Conservation (phyloP, 1,140 invertebrate genomes). For the Diorhabda elongata region DNA sequence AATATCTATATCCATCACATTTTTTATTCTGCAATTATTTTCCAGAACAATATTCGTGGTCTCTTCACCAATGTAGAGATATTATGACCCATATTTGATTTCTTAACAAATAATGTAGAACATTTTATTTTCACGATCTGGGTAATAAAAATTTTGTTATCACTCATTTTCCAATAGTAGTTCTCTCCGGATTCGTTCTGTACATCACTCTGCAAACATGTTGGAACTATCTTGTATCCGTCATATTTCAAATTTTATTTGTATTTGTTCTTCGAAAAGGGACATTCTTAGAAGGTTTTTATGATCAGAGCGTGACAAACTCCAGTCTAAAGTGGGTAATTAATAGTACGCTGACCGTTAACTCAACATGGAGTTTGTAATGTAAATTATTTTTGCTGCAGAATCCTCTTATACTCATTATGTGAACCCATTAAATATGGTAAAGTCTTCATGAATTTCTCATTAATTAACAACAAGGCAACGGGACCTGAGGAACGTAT, state of each 20-base stretch:
- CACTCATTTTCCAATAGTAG: too few relatives aligned
- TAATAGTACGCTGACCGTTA: neutral
- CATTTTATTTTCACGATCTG: too few relatives aligned
- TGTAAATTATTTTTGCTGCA: neutral
- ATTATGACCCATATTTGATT: too few relatives aligned
- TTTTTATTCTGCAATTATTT: too few relatives aligned
- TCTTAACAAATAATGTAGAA: too few relatives aligned
- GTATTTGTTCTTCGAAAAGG: constrained; percentile 2
- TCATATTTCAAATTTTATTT: neutral
- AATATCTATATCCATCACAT: too few relatives aligned
- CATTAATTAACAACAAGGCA: neutral
- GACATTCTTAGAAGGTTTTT: neutral
- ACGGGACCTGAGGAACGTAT: neutral
- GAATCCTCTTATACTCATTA: neutral
- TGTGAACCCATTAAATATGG: neutral
- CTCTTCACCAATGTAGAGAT: too few relatives aligned
- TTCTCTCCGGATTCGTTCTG: neutral
- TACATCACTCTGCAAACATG: neutral
- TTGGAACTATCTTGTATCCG: neutral
- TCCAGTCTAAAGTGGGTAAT: neutral
- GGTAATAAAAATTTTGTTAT: too few relatives aligned
- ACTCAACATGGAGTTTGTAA: neutral
- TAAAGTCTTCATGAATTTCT: neutral
- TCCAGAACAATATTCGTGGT: too few relatives aligned
- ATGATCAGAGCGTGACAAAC: neutral